phyloP scores from a whole-genome alignment of 2,113 vertebrate species.

The Elephas maximus region DNA sequence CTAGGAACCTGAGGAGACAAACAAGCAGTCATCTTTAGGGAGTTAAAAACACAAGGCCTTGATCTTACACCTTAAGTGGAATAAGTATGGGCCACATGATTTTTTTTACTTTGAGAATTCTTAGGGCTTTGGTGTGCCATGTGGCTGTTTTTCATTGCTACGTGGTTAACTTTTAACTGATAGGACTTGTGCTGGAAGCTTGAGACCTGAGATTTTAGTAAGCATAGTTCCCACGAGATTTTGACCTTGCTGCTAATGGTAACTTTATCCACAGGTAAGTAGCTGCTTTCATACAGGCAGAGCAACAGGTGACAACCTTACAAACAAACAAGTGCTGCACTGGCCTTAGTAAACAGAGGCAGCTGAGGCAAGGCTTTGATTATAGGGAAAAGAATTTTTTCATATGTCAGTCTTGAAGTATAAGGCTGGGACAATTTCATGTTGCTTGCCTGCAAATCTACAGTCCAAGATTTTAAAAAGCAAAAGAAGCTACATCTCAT shows the following conservation, averaged over 20 bases:
- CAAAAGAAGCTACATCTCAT: background rate
- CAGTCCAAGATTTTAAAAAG: background rate
- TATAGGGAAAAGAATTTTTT: background rate
- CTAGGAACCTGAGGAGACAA: background rate
- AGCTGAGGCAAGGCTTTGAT: constrained; percentile 19
- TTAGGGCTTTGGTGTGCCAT: background rate
- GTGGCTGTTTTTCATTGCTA: background rate
- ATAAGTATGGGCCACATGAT: background rate
- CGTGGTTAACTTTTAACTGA: background rate
- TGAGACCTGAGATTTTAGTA: constrained; percentile 7
- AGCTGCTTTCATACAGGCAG: background rate
- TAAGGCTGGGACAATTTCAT: background rate
- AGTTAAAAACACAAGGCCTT: background rate
- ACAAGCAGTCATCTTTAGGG: background rate
- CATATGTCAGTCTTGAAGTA: constrained; percentile 10
- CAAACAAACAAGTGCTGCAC: background rate
- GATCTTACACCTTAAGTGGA: background rate
- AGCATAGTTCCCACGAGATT: background rate
- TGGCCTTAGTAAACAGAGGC: background rate
- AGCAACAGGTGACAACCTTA: background rate
- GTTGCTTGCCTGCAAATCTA: constrained; percentile 17
- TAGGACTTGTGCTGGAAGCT: background rate
- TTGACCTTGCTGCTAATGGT: background rate
- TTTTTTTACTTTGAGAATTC: background rate
- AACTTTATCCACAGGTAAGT: background rate